A percentile compares a stretch with the other conserved stretches of the same genome.
phyloP scores from a whole-genome alignment of 2,888 invertebrate species.

The Conistra vaccinii region DNA sequence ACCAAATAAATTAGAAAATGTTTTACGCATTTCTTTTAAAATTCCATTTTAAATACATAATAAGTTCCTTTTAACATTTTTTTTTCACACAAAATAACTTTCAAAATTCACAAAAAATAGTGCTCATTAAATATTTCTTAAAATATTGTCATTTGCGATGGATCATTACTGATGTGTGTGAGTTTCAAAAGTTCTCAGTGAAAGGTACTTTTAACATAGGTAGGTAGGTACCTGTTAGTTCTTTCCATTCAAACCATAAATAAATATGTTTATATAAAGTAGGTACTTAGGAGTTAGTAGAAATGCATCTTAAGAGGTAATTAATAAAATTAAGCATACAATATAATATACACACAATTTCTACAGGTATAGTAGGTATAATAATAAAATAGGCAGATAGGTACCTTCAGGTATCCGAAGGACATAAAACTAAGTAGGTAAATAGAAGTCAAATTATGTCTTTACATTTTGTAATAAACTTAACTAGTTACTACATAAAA shows the following conservation, averaged over 20 bases:
- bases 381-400: conserved; percentile 28
- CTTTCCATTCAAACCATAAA: conserved; percentile 25
- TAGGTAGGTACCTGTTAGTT: neutral
- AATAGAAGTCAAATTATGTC: conserved; percentile 6
- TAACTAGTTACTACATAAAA: conserved; percentile 23
- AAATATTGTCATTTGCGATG: conserved; percentile 81
- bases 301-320: conserved; percentile 18
- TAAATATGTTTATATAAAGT: neutral
- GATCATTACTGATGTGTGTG: conserved; percentile 61
- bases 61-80: conserved; percentile 41
- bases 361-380: neutral
- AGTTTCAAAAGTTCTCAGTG: conserved; percentile 29
- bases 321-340: conserved; percentile 16
- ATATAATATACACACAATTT: neutral
- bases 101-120: conserved; percentile 80
- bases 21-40: conserved; percentile 31
- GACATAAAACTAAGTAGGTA: neutral
- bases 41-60: conserved; percentile 29
- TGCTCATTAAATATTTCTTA: conserved; percentile 77
- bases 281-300: conserved; percentile 19
- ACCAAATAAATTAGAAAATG: conserved; percentile 28
- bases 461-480: neutral
- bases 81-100: conserved; percentile 64
- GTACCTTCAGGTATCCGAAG: conserved; percentile 1
- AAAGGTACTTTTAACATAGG: conserved; percentile 21